Evolutionary conservation across 2,888 invertebrate genomes (phyloP).

Genomic region (Agonopterix subpropinquella): DNA sequence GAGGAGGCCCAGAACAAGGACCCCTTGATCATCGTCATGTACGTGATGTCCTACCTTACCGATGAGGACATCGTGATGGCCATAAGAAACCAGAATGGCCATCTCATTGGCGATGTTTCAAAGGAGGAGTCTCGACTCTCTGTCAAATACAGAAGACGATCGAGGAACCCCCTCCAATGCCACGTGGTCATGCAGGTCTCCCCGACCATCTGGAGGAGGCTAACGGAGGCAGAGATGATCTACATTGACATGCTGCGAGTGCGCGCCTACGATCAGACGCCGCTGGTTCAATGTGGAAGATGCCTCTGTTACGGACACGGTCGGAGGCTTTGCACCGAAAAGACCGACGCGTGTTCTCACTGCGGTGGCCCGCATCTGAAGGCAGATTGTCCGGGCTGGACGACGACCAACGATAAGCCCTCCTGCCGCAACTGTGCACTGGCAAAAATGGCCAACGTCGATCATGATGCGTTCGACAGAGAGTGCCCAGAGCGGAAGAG

Average conservation of each 20-base stretch:
- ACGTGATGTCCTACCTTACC: no score
- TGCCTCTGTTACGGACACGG: slow-evolving; percentile 7
- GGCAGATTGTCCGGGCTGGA: background rate
- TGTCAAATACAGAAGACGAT: slow-evolving; percentile 2
- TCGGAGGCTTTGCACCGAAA: background rate
- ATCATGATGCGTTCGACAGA: no score
- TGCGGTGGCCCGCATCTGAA: slow-evolving; percentile 2
- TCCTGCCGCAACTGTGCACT: slow-evolving; percentile 8
- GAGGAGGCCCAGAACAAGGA: no score
- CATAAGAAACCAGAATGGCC: no score
- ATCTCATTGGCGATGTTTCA: background rate
- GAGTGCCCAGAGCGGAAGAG: no score
- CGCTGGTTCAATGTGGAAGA: slow-evolving; percentile 1
- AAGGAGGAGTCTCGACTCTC: background rate
- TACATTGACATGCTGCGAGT: slow-evolving; percentile 1
- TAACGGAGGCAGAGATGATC: background rate
- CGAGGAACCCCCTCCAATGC: slow-evolving; percentile 6
- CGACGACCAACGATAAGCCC: background rate
- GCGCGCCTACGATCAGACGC: slow-evolving; percentile 1
- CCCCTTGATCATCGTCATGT: no score
- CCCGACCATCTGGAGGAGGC: slow-evolving; percentile 3
- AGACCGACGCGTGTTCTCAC: slow-evolving; percentile 1
- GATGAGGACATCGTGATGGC: no score
- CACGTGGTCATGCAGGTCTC: slow-evolving; percentile 9
- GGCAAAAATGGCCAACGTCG: no score